These are phyloP conservation scores for Lasioglossum figueresi DNA, from an alignment of 2,888 invertebrate species.

Conservation along the genomic window DNA sequence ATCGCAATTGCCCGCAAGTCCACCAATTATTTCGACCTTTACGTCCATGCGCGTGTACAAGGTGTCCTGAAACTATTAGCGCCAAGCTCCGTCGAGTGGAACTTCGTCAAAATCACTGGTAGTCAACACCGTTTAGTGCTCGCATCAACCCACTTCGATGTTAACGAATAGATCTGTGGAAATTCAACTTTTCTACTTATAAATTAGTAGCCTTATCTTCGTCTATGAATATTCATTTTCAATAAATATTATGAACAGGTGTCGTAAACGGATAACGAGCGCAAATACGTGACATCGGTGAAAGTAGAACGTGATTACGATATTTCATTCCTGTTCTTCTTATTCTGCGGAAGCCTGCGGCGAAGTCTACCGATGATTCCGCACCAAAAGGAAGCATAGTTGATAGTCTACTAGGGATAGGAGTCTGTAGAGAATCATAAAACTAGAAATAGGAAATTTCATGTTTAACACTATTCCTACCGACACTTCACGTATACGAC, in stretches of 20 bases:
- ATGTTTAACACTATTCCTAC: too few relatives aligned
- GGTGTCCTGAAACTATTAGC: background rate
- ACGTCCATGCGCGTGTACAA: background rate
- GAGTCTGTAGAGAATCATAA: background rate
- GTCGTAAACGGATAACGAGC: too few relatives aligned
- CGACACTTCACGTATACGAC: too few relatives aligned
- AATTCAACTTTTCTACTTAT: too few relatives aligned
- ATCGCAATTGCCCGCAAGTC: conserved; percentile 36
- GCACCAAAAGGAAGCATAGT: background rate
- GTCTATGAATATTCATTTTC: too few relatives aligned
- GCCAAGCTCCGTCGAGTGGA: background rate
- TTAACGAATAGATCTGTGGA: too few relatives aligned
- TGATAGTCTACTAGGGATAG: background rate
- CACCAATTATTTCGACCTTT: conserved; percentile 33
- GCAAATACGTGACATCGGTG: background rate
- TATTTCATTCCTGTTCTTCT: background rate
- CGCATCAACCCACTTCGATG: too few relatives aligned
- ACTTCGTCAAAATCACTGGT: background rate
- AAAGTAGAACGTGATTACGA: background rate
- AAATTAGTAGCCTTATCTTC: too few relatives aligned
- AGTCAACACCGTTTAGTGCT: too few relatives aligned
- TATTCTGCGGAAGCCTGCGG: background rate
- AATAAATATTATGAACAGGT: too few relatives aligned
- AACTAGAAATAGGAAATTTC: background rate
- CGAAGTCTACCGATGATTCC: background rate